Evolutionary conservation across 2,797 vertebrate species (phyloP).

Genomic region (Harpagifer antarcticus): DNA sequence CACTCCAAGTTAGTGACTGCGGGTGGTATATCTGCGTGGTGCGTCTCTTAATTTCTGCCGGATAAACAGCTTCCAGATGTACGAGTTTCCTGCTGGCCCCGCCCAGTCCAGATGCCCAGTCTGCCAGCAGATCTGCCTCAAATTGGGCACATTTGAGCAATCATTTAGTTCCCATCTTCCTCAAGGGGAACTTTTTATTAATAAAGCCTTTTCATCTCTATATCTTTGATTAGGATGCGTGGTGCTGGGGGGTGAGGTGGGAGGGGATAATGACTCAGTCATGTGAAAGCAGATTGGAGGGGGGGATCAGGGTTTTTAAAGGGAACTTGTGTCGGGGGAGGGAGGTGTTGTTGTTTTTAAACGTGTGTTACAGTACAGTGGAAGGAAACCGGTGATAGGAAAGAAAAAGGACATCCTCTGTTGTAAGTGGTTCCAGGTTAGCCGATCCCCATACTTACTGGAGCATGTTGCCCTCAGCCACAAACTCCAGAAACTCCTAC

Average conservation of each 20-base stretch:
- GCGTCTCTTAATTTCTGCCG: constrained; percentile 88
- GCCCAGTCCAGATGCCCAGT: constrained; percentile 91
- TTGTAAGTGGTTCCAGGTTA: constrained; percentile 84
- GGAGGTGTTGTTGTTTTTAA: constrained; percentile 74
- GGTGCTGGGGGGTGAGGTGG: constrained; percentile 39
- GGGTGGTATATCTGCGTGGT: constrained; percentile 90
- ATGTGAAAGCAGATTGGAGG: constrained; percentile 65
- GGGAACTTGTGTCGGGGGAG: constrained; percentile 31
- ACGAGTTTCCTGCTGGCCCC: constrained; percentile 85
- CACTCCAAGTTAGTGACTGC: constrained; percentile 80
- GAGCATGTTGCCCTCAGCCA: constrained; percentile 75
- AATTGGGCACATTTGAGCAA: constrained; percentile 90
- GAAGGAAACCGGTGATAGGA: constrained; percentile 78
- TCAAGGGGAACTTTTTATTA: constrained; percentile 90
- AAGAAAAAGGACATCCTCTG: constrained; percentile 81
- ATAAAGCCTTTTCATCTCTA: constrained; percentile 92
- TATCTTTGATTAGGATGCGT: constrained; percentile 88
- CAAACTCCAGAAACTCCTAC: constrained; percentile 71
- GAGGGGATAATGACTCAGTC: constrained; percentile 76
- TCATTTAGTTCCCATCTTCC: constrained; percentile 92
- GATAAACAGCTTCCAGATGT: constrained; percentile 96
- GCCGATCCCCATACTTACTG: constrained; percentile 67
- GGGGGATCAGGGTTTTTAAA: constrained; percentile 31
- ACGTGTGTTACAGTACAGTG: constrained; percentile 72
- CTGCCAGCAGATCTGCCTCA: constrained; percentile 87